These are phyloP conservation scores for Catharus minimus DNA, from an alignment of 2,113 vertebrate genomes.

Conservation along the genomic window DNA sequence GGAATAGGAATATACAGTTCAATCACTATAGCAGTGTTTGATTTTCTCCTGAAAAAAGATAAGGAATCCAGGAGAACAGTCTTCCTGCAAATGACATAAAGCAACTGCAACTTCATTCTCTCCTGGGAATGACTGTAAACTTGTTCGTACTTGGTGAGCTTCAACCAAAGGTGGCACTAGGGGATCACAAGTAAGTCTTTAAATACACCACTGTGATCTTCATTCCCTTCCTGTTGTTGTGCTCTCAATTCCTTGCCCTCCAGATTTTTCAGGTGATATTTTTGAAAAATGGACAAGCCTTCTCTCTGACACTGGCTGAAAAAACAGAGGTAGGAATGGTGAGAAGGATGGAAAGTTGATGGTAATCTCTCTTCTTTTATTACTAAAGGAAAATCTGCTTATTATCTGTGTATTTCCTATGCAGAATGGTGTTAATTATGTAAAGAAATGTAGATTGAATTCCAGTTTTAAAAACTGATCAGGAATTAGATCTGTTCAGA, in stretches of 20 bases:
- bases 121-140: neutral
- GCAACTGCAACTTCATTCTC: neutral
- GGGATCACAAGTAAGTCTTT: neutral
- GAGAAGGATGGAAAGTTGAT: neutral
- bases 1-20: neutral
- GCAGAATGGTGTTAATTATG: neutral
- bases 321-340: neutral
- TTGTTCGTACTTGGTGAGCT: neutral
- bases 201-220: neutral
- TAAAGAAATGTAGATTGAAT: neutral
- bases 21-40: neutral
- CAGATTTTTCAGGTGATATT: neutral
- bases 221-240: neutral
- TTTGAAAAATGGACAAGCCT: neutral
- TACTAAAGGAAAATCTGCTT: neutral
- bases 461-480: neutral
- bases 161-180: slow-evolving; percentile 34
- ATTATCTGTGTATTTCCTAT: neutral
- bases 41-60: neutral
- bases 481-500: neutral
- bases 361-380: neutral
- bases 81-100: neutral
- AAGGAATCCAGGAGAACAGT: neutral
- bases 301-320: neutral
- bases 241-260: neutral